A percentile compares a stretch with the other conserved stretches of the same genome.
Evolutionary conservation across 1,140 invertebrate genomes (phyloP).

Genomic region (Drosophila ohnishii): DNA sequence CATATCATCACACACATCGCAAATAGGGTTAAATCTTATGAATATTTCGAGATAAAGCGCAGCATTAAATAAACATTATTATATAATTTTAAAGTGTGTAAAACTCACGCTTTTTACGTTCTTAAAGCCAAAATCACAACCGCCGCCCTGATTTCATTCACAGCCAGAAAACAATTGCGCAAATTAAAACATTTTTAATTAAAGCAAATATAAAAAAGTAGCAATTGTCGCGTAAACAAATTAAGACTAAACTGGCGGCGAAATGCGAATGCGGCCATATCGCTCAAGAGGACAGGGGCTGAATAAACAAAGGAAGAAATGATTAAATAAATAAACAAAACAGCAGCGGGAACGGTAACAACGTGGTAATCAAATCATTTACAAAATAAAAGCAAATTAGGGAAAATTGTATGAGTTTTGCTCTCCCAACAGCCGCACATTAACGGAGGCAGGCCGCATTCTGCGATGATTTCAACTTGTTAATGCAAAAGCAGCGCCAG

Average conservation of each 20-base stretch:
- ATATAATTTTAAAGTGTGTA: background rate
- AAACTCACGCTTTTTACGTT: background rate
- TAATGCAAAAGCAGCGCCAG: slow-evolving; percentile 49
- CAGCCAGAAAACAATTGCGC: slow-evolving; percentile 13
- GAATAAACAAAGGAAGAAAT: slow-evolving; percentile 38
- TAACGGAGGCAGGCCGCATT: background rate
- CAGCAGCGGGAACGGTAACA: slow-evolving; percentile 39
- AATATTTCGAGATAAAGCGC: background rate
- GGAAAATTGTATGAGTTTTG: slow-evolving; percentile 68
- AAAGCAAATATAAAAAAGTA: slow-evolving; percentile 61
- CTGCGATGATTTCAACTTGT: slow-evolving; percentile 51
- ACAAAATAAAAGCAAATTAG: slow-evolving; percentile 74
- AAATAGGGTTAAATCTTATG: background rate
- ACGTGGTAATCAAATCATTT: slow-evolving; percentile 76
- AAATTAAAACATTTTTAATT: slow-evolving; percentile 75
- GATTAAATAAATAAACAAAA: slow-evolving; percentile 49
- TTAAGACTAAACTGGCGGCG: slow-evolving; percentile 49
- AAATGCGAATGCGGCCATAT: slow-evolving; percentile 11
- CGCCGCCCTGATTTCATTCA: background rate
- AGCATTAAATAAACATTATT: background rate
- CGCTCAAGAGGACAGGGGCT: slow-evolving; percentile 13
- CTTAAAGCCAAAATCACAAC: background rate
- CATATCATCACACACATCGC: too few species aligned
- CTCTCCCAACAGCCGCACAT: slow-evolving; percentile 17
- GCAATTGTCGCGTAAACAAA: slow-evolving; percentile 61